Evolutionary conservation across 2,797 vertebrate species (phyloP).

Genomic region (Pogonophryne albipinna): DNA sequence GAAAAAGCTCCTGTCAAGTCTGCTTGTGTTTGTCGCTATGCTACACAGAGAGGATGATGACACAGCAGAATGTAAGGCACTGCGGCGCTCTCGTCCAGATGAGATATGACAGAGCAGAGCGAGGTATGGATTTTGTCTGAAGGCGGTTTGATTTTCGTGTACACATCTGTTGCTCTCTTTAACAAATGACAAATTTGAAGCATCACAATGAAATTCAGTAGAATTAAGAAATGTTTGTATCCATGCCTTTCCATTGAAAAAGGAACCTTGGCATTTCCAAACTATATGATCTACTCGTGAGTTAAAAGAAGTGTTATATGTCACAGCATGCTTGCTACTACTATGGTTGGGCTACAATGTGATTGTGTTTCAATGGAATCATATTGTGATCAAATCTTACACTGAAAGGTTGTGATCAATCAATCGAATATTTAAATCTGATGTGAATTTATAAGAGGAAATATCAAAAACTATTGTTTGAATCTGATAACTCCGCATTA

Average conservation of each 20-base stretch:
- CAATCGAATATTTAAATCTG: too few relatives aligned
- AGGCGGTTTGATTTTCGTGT: neutral
- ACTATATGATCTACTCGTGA: neutral
- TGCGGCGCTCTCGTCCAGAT: constrained; percentile 31
- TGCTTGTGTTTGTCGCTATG: constrained; percentile 53
- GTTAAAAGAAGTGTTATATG: neutral
- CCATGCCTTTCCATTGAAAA: neutral
- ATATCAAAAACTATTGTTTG: too few relatives aligned
- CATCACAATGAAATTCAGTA: neutral
- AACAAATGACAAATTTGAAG: neutral
- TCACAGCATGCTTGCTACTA: neutral
- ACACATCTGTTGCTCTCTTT: neutral
- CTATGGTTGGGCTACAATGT: too few relatives aligned
- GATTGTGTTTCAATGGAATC: too few relatives aligned
- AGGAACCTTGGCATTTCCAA: neutral
- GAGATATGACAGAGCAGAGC: constrained; percentile 34
- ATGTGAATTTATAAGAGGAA: too few relatives aligned
- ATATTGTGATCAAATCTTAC: too few relatives aligned
- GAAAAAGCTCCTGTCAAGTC: constrained; percentile 41
- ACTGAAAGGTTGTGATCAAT: too few relatives aligned
- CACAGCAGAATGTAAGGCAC: constrained; percentile 66
- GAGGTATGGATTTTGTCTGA: constrained; percentile 19
- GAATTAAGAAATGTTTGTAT: neutral
- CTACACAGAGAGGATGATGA: constrained; percentile 67
- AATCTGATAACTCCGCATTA: too few relatives aligned